Conservation (phyloP, 1,140 invertebrate genomes). For the Drosophila serrata region DNA sequence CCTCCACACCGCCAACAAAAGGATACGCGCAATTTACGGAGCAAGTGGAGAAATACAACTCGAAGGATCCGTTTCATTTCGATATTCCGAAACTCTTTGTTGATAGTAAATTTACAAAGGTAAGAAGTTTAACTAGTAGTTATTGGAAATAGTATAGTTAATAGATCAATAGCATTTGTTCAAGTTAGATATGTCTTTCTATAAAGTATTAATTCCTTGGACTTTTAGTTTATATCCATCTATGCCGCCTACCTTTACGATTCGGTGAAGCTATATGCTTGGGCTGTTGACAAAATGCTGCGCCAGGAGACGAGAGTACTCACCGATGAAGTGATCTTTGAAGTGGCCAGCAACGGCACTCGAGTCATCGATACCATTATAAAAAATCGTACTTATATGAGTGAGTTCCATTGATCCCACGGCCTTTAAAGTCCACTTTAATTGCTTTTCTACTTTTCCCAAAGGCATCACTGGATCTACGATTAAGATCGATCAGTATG, state of each 20-base stretch:
- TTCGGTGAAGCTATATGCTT: slow-evolving; percentile 96
- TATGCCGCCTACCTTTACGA: slow-evolving; percentile 98
- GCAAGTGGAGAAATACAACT: slow-evolving; percentile 92
- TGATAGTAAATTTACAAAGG: slow-evolving; percentile 87
- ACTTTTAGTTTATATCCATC: slow-evolving; percentile 93
- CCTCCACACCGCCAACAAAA: slow-evolving; percentile 91
- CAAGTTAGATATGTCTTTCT: not conserved
- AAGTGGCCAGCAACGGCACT: slow-evolving; percentile 91
- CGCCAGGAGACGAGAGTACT: slow-evolving; percentile 87
- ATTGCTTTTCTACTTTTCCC: not conserved
- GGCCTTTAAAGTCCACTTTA: not conserved
- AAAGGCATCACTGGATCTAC: slow-evolving; percentile 96
- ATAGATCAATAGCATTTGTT: no score
- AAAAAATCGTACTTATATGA: slow-evolving; percentile 91
- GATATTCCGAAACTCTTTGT: slow-evolving; percentile 85
- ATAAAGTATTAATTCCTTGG: not conserved
- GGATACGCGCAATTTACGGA: slow-evolving; percentile 92
- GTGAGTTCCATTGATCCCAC: slow-evolving; percentile 86
- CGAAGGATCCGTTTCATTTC: slow-evolving; percentile 86
- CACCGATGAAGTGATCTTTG: slow-evolving; percentile 88
- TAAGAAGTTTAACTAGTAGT: no score
- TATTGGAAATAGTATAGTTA: not conserved
- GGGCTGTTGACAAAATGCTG: slow-evolving; percentile 92
- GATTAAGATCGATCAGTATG: slow-evolving; percentile 95
- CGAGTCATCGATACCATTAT: slow-evolving; percentile 93